These are phyloP conservation scores for Rhagologus leucostigma DNA, from an alignment of 2,113 vertebrate genomes.

Conservation along the genomic window DNA sequence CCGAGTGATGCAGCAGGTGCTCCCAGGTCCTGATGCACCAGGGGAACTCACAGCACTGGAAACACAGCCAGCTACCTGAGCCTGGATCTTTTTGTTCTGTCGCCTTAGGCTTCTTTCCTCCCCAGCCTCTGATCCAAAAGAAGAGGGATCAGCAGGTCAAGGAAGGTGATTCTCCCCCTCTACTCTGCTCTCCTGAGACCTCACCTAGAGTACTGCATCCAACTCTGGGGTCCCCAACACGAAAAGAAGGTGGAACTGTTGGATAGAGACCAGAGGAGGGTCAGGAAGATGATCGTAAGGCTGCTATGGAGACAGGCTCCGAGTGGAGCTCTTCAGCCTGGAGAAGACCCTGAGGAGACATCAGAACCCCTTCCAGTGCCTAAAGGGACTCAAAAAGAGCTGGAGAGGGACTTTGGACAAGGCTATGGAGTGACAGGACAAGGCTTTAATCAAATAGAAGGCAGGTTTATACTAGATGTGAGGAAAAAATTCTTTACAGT, in stretches of 20 bases:
- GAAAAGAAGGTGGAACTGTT: not conserved
- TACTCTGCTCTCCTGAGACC: not conserved
- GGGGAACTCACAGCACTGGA: not conserved
- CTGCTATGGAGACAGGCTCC: not conserved
- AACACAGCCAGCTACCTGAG: not conserved
- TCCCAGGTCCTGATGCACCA: not conserved
- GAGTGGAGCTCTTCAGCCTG: not conserved
- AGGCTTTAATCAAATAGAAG: not conserved
- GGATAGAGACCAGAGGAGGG: not conserved
- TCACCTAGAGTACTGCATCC: not conserved
- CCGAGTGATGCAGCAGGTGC: not conserved
- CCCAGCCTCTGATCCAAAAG: not conserved
- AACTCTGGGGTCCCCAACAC: not conserved
- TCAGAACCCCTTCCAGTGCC: not conserved
- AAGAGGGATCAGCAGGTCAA: not conserved
- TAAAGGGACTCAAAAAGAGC: not conserved
- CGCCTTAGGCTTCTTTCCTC: not conserved
- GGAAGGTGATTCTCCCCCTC: not conserved
- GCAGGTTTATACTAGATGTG: not conserved
- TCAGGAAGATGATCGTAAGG: not conserved
- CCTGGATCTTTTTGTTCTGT: fast-evolving
- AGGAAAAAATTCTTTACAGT: not conserved
- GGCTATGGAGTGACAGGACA: not conserved
- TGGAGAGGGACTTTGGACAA: not conserved
- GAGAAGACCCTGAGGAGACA: not conserved